Conservation (phyloP, 2,113 vertebrate genomes). For the Nestor notabilis region DNA sequence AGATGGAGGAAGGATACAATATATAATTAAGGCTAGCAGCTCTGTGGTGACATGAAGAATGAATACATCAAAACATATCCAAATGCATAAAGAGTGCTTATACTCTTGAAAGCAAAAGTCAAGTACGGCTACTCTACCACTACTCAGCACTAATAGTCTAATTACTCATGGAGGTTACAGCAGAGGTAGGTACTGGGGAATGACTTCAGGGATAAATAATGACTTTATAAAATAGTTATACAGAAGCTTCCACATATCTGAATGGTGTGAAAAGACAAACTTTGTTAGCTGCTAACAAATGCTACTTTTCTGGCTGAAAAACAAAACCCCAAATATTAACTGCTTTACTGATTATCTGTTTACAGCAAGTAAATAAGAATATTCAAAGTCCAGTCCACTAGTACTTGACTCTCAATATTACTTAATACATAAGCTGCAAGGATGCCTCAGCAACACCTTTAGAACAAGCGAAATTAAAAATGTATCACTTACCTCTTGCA, state of each 20-base stretch:
- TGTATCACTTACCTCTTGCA: slow-evolving; percentile 80
- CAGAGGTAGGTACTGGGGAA: not conserved
- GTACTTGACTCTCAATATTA: not conserved
- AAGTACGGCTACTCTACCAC: not conserved
- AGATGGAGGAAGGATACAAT: not conserved
- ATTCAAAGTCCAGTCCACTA: not conserved
- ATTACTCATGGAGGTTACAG: not conserved
- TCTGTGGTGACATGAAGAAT: not conserved
- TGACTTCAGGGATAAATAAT: not conserved
- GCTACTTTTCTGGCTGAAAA: not conserved
- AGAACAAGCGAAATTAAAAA: not conserved
- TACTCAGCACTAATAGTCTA: not conserved
- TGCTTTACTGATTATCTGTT: not conserved
- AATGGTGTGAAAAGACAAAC: not conserved
- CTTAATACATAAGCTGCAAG: not conserved
- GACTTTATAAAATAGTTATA: not conserved
- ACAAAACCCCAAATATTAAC: not conserved
- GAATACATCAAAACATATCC: not conserved
- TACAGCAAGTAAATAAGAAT: not conserved
- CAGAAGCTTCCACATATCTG: not conserved
- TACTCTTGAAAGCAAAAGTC: not conserved
- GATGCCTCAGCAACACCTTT: not conserved
- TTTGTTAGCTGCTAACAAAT: not conserved
- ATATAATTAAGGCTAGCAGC: not conserved
- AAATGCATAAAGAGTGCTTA: not conserved